Evolutionary conservation across 2,888 invertebrate species (phyloP).

Genomic region (Gandaritis pyraliata): DNA sequence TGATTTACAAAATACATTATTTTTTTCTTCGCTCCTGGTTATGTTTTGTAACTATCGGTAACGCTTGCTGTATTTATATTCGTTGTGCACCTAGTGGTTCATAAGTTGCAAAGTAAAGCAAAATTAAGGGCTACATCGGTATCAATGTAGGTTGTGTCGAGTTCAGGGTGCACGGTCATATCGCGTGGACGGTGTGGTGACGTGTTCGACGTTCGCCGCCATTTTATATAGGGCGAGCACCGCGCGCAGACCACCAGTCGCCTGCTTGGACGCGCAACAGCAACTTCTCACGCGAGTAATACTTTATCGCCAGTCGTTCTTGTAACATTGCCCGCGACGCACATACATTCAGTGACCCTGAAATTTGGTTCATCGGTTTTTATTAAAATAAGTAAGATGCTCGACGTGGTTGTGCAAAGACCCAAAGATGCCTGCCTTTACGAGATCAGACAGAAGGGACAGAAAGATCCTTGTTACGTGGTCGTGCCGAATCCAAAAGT

Average conservation of each 20-base stretch:
- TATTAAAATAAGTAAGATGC: constrained; percentile 55
- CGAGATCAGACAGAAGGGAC: constrained; percentile 87
- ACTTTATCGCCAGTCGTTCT: constrained; percentile 57
- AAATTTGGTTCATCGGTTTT: constrained; percentile 51
- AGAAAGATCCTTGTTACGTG: constrained; percentile 87
- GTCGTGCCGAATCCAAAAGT: constrained; percentile 88
- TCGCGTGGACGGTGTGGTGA: constrained; percentile 78
- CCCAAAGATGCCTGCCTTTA: constrained; percentile 85
- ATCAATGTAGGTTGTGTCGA: constrained; percentile 68
- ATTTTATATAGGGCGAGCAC: constrained; percentile 80
- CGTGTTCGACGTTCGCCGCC: constrained; percentile 76
- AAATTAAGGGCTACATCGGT: constrained; percentile 63
- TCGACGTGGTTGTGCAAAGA: constrained; percentile 70
- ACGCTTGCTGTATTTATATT: too few species aligned
- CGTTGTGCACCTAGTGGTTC: too few species aligned
- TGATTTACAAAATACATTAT: too few species aligned
- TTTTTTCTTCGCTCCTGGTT: too few species aligned
- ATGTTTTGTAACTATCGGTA: too few species aligned
- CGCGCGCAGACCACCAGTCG: constrained; percentile 87
- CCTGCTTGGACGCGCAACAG: constrained; percentile 72
- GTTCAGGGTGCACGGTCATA: constrained; percentile 75
- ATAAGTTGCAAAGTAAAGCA: constrained; percentile 25
- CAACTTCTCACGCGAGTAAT: constrained; percentile 50
- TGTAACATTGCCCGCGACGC: constrained; percentile 58
- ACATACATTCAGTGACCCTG: constrained; percentile 55